Evolutionary conservation across 2,888 invertebrate species (phyloP), one percentile per base, ranked within the genome.

Genomic region (Scaptomyza cyrtandrae): DNA sequence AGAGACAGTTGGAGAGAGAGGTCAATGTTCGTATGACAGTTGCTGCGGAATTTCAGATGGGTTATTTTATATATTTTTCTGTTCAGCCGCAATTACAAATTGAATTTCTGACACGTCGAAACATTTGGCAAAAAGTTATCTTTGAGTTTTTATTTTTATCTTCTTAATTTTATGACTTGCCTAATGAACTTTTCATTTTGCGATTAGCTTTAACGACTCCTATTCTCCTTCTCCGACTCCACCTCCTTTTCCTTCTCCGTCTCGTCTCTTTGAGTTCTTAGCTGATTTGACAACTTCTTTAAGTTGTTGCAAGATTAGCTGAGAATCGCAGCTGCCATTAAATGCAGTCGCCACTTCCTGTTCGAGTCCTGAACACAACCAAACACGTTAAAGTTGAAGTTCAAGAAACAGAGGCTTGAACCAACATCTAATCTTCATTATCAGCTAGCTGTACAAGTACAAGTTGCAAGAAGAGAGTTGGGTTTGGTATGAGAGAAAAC

Each of bases 151-250:
- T 3, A 0, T 24, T 29, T 45, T 35, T 43, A 3, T 29, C 19
- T 45, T 9, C 33, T 16, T 16, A 33, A 16, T 61, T 86, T 86
- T 83, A 88, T 71, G 87, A 68, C 66, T 71, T 74, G 81, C 69
- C 83, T 84, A 84, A 84, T 84, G 83, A 84, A 84, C 85, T 87
- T 75, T 84, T 88, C 89, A 88, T 78, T 78, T 78, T 73, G 69
- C 46, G 24, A 16, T 64, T 56, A 35, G 52, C 54, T 60, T 80
- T 78, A 79, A 75, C 61, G 76, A 79, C 80, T 44, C 37, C 31
- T 4, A 1, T 19, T 19, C 19, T 19, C 11, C 33, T 19, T 24
- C 44, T 3, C n/a, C n/a, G n/a, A n/a, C n/a, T n/a, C n/a, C n/a
- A n/a, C n/a, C n/a, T n/a, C 37, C 60, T 14, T 27, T n/a, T 11